A percentile compares a stretch with the other conserved stretches of the same genome.
Evolutionary conservation across 53 echinoderm and acorn worm genomes (phyloP).

Genomic region (Patiria pectinifera): DNA sequence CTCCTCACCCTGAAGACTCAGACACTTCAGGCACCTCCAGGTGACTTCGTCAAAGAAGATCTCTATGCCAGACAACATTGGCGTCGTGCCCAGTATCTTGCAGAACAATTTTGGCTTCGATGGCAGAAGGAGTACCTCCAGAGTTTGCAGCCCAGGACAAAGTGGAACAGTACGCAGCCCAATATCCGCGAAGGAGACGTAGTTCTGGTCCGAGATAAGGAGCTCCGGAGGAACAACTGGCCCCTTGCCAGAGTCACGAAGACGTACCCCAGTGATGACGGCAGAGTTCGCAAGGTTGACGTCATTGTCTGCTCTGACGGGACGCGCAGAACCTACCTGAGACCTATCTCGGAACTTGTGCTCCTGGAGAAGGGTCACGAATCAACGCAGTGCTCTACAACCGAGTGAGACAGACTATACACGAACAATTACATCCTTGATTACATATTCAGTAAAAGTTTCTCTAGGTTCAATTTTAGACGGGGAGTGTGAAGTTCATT

Average conservation of each 20-base stretch:
- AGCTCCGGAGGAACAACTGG: conserved; percentile 47
- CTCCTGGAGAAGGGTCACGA: background rate
- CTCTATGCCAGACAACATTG: conserved; percentile 63
- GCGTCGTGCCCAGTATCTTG: conserved; percentile 67
- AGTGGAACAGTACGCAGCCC: conserved; percentile 23
- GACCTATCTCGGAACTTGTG: conserved; percentile 18
- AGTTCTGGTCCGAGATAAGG: conserved; percentile 56
- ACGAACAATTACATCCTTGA: background rate
- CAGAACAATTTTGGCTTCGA: background rate
- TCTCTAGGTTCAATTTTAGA: background rate
- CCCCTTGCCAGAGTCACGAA: conserved; percentile 39
- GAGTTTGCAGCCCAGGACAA: conserved; percentile 50
- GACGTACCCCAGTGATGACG: conserved; percentile 27
- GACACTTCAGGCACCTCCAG: conserved; percentile 48
- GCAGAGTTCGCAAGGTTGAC: conserved; percentile 22
- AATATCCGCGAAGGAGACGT: conserved; percentile 50
- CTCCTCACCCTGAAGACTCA: conserved; percentile 55
- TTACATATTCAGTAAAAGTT: background rate
- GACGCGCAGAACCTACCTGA: background rate
- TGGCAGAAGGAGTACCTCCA: conserved; percentile 73
- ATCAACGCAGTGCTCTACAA: background rate
- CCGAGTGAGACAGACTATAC: background rate
- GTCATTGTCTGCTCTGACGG: background rate
- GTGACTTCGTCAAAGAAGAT: conserved; percentile 58
- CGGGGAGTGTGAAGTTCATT: background rate